Conservation (phyloP, 2,113 vertebrate genomes). For the Sitta europaea region DNA sequence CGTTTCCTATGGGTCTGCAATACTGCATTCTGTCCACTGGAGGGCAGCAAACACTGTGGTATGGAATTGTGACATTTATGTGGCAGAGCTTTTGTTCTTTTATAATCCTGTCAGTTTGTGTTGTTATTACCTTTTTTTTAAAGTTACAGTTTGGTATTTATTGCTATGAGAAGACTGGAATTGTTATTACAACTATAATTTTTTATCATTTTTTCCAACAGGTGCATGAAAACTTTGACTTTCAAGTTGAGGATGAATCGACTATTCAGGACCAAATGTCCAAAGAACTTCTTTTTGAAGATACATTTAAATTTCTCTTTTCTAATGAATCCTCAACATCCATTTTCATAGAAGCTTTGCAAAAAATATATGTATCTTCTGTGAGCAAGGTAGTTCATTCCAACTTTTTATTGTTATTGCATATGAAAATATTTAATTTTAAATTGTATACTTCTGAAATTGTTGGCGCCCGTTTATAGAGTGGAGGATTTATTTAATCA, state of each 20-base stretch:
- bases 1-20: neutral
- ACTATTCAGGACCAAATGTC: slow-evolving; percentile 77
- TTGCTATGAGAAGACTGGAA: neutral
- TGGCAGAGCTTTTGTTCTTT: neutral
- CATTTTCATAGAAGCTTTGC: slow-evolving; percentile 37
- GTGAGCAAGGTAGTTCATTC: slow-evolving; percentile 52
- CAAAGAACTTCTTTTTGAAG: slow-evolving; percentile 84
- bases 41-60: slow-evolving; percentile 52
- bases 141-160: neutral
- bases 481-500: neutral
- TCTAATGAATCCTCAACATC: slow-evolving; percentile 59
- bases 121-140: neutral
- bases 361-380: slow-evolving; percentile 23
- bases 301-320: slow-evolving; percentile 83
- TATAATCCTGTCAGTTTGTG: neutral
- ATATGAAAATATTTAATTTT: neutral
- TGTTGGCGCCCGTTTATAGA: neutral
- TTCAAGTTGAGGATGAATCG: slow-evolving; percentile 69
- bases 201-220: slow-evolving; percentile 50
- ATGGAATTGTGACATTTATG: neutral
- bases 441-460: neutral
- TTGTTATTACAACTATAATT: neutral
- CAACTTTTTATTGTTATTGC: neutral
- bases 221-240: slow-evolving; percentile 81
- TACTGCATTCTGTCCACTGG: slow-evolving; percentile 39